Conservation (phyloP, 2,797 vertebrate genomes). For the Epinephelus malabaricus region DNA sequence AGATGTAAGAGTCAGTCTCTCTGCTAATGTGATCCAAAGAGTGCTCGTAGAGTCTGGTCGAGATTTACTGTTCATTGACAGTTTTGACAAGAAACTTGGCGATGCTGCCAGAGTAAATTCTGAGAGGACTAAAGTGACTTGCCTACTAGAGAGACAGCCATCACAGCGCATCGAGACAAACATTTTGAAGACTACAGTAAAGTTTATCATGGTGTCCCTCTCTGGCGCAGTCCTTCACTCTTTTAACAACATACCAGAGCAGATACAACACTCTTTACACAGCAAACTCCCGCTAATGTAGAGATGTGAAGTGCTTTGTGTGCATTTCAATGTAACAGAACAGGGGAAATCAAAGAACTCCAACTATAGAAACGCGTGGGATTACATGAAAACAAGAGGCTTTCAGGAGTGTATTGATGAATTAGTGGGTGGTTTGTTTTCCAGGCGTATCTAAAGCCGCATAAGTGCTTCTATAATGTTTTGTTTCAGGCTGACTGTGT, state of each 20-base stretch:
- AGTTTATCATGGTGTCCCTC: constrained; percentile 27
- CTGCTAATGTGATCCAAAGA: constrained; percentile 46
- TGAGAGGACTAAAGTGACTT: constrained; percentile 61
- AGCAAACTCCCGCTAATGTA: neutral
- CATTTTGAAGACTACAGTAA: constrained; percentile 33
- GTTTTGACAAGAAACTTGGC: constrained; percentile 84
- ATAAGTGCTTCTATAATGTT: constrained; percentile 40
- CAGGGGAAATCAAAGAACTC: constrained; percentile 55
- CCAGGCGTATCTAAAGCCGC: constrained; percentile 41
- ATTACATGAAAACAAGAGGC: constrained; percentile 54
- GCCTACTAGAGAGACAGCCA: constrained; percentile 48
- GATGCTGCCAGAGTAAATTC: constrained; percentile 83
- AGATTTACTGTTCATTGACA: constrained; percentile 55
- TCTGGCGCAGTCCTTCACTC: neutral
- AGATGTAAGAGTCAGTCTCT: constrained; percentile 47
- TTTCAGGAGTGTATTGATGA: constrained; percentile 65
- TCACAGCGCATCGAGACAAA: constrained; percentile 44
- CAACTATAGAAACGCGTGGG: constrained; percentile 57
- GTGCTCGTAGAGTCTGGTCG: constrained; percentile 28
- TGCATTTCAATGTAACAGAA: constrained; percentile 46
- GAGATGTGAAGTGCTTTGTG: constrained; percentile 19
- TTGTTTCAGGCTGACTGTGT: constrained; percentile 28
- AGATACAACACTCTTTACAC: constrained; percentile 1
- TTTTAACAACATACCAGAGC: constrained; percentile 17
- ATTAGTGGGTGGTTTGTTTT: constrained; percentile 66